Evolutionary conservation across 2,797 vertebrate species (phyloP), one percentile per base, ranked within the genome.

Genomic region (Petrocephalus sullivani): DNA sequence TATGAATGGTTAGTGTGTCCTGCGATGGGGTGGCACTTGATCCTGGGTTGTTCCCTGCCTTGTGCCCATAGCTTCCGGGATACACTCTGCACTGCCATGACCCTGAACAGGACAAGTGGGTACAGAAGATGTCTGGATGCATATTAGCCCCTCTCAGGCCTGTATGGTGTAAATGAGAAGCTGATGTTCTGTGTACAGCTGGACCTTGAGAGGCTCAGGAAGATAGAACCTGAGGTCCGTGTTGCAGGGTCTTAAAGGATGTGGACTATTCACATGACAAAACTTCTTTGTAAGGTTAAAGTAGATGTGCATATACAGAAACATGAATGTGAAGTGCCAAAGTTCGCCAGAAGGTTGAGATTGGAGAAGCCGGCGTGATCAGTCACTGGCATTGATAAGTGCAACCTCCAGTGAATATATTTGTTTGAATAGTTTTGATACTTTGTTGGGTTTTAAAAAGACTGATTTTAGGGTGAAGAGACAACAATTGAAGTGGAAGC

Each of bases 261-360:
- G 9, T 46, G 21, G 71, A 64, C 64, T 87, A 56, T 37, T 88
- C 78, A 78, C 37, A 88, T 85, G 85, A 64, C 87, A 85, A 86
- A 71, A 88, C 78, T 49, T 60, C 23, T 60, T 14, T 33, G n/a
- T 28, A 81, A 89, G 71, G 85, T 89, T 75, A 67, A n/a, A 61
- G 75, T 87, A 54, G 87, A 23, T 81, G 61, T 88, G 71, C 84
- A 88, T 88, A 87, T 85, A 58, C 71, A 85, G 87, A 88, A 83
- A 64, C 54, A 85, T 64, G 86, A 87, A 89, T 90, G 85, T 84
- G 88, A 90, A 90, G 89, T 87, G 88, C 85, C 54, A 56, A 51
- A 61, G 67, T 87, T 67, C 56, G 84, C 82, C 83, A 89, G 57
- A 88, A 86, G 87, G 88, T 89, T 37, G 84, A 57, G 33, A 23